These are phyloP conservation scores for Cynopterus sphinx DNA, from an alignment of 2,797 vertebrate genomes.

Conservation along the genomic window DNA sequence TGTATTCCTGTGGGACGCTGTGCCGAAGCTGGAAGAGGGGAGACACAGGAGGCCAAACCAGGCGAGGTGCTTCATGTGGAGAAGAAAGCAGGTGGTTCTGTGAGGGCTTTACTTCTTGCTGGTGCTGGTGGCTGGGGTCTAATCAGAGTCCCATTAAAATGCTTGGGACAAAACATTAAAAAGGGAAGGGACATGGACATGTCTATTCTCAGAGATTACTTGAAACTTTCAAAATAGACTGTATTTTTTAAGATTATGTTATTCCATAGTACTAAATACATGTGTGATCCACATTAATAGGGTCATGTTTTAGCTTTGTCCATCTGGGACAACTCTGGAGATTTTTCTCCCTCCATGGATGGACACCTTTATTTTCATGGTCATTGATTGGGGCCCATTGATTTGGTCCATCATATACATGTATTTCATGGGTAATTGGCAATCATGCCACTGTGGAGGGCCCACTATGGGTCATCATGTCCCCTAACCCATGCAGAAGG, in stretches of 20 bases:
- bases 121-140: slow-evolving; percentile 37
- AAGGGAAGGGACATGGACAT: background rate
- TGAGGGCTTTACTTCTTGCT: background rate
- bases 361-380: background rate
- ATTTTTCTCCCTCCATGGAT: background rate
- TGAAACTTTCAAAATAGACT: background rate
- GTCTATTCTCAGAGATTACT: slow-evolving; percentile 15
- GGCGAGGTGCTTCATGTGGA: slow-evolving; percentile 57
- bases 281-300: background rate
- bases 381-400: background rate
- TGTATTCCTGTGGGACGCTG: background rate
- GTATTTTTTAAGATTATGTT: slow-evolving; percentile 11
- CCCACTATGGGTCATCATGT: background rate
- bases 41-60: slow-evolving; percentile 41
- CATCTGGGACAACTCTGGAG: background rate
- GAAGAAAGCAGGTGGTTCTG: slow-evolving; percentile 63
- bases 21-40: background rate
- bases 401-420: background rate
- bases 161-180: background rate
- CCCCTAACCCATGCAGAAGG: background rate
- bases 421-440: background rate
- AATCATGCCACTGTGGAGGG: background rate
- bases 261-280: background rate
- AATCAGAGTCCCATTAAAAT: background rate
- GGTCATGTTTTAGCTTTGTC: background rate